These are phyloP conservation scores for Scaptodrosophila lebanonensis DNA, from an alignment of 1,140 invertebrate genomes.

Conservation along the genomic window DNA sequence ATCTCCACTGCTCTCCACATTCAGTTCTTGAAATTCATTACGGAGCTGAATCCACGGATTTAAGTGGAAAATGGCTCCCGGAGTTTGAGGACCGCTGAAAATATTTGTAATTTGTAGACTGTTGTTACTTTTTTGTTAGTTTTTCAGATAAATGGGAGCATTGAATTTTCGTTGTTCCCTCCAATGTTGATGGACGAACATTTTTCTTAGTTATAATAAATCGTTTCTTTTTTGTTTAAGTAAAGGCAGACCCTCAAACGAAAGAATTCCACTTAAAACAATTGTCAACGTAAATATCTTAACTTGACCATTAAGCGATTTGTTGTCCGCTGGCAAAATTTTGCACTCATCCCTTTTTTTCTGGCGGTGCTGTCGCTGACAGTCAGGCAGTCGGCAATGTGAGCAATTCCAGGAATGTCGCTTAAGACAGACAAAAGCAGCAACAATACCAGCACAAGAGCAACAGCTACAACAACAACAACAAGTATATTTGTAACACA, in stretches of 20 bases:
- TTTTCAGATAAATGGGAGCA: too few relatives aligned
- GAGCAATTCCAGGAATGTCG: conserved; percentile 63
- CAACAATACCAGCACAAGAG: conserved; percentile 6
- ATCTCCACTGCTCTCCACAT: too few relatives aligned
- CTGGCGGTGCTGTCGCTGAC: not conserved
- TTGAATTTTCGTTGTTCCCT: too few relatives aligned
- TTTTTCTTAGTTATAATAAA: too few relatives aligned
- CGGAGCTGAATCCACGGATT: too few relatives aligned
- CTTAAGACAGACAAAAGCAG: conserved; percentile 46
- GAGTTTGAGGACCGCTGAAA: too few relatives aligned
- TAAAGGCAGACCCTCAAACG: not conserved
- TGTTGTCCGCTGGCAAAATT: conserved; percentile 3
- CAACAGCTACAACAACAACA: conserved; percentile 19
- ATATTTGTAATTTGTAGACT: too few relatives aligned
- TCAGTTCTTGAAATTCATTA: too few relatives aligned
- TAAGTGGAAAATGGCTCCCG: too few relatives aligned
- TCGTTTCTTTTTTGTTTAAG: conserved; percentile 4
- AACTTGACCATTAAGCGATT: conserved; percentile 40
- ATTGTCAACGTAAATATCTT: conserved; percentile 72
- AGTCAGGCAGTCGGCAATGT: conserved; percentile 36
- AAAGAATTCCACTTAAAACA: conserved; percentile 33
- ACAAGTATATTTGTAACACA: not conserved
- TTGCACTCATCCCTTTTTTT: not conserved
- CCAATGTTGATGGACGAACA: too few relatives aligned
- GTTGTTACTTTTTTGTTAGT: too few relatives aligned